A percentile compares a stretch with the other conserved stretches of the same genome.
These are phyloP conservation scores for Eupeodes luniger DNA, from an alignment of 2,888 invertebrate species.

Conservation along the genomic window DNA sequence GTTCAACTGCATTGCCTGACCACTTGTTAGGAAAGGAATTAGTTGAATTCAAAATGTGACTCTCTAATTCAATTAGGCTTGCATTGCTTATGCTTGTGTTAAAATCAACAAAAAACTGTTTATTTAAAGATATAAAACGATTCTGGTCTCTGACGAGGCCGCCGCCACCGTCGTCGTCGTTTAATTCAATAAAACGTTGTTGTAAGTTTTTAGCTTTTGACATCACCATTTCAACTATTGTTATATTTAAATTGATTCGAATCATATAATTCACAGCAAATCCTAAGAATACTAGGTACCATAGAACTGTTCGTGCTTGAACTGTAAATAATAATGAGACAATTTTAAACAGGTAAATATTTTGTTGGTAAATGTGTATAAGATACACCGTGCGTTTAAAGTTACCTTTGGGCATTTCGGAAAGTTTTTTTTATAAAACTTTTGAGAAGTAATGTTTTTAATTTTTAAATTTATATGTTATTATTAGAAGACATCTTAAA, in stretches of 20 bases:
- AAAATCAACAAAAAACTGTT: conserved; percentile 42
- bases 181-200: conserved; percentile 38
- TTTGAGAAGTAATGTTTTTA: neutral
- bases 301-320: conserved; percentile 85
- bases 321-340: conserved; percentile 75
- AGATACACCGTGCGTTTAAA: neutral
- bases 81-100: conserved; percentile 40
- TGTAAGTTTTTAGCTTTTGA: conserved; percentile 77
- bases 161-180: conserved; percentile 9
- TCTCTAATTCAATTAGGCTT: conserved; percentile 61
- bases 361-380: neutral
- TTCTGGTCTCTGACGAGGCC: conserved; percentile 12
- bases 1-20: neutral
- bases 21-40: neutral
- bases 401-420: conserved; percentile 57
- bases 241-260: conserved; percentile 88
- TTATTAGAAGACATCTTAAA: neutral
- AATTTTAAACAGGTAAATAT: neutral
- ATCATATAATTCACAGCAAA: conserved; percentile 89
- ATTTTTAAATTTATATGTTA: neutral
- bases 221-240: conserved; percentile 87
- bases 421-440: neutral
- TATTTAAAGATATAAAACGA: neutral
- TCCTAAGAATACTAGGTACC: conserved; percentile 88
- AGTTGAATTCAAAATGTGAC: conserved; percentile 31